A percentile compares a stretch with the other conserved stretches of the same genome.
phyloP scores from a whole-genome alignment of 1,140 invertebrate genomes.

The Zophobas atratus region DNA sequence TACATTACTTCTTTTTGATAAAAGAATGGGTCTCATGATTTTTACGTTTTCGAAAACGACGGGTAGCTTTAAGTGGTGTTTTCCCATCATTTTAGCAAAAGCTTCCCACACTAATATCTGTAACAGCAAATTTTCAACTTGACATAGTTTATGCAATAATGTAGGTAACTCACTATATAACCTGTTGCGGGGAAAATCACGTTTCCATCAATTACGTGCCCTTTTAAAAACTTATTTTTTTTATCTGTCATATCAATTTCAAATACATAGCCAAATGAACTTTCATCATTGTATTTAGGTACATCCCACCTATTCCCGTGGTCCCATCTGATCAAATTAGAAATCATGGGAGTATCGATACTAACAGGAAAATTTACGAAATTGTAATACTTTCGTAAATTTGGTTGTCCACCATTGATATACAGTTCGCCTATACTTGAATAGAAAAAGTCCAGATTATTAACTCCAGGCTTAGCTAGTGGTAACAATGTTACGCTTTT shows the following conservation, averaged over 20 bases:
- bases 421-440: constrained; percentile 73
- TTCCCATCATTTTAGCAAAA: constrained; percentile 74
- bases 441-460: constrained; percentile 40
- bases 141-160: too few species aligned
- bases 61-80: constrained; percentile 73
- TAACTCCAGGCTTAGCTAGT: background rate
- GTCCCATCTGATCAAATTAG: constrained; percentile 81
- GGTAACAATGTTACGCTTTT: constrained; percentile 5
- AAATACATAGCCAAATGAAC: constrained; percentile 64
- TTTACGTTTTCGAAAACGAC: constrained; percentile 81
- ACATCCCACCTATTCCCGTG: constrained; percentile 73
- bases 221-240: constrained; percentile 74
- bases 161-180: constrained; percentile 20
- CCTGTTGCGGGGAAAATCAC: constrained; percentile 22
- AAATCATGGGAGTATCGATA: constrained; percentile 80
- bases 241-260: constrained; percentile 68
- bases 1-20: constrained; percentile 73
- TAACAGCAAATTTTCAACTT: constrained; percentile 67
- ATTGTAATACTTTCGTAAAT: constrained; percentile 76
- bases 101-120: constrained; percentile 83
- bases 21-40: constrained; percentile 78
- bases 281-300: background rate
- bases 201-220: constrained; percentile 79
- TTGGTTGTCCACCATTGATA: constrained; percentile 75
- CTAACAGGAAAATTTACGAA: constrained; percentile 80